A percentile compares a stretch with the other conserved stretches of the same genome.
Conservation (phyloP, 2,113 vertebrate genomes). For the Miniopterus natalensis region DNA sequence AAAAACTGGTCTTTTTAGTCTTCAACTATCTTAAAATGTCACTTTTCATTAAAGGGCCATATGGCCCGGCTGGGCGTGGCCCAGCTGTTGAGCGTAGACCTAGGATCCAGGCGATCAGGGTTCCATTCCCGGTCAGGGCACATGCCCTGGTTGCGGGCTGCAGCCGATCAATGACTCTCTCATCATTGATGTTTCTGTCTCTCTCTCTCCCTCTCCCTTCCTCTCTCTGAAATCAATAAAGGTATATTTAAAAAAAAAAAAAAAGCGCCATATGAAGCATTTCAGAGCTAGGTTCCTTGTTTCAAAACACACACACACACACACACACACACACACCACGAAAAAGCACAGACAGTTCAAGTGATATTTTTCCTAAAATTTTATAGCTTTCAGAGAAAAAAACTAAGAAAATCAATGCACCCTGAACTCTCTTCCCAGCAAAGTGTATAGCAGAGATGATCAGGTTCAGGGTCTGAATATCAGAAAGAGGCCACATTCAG, state of each 20-base stretch:
- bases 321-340: not conserved
- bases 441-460: not conserved
- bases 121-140: no score
- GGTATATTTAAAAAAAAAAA: no score
- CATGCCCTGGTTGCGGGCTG: no score
- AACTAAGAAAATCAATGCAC: not conserved
- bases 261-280: not conserved
- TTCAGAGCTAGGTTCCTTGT: not conserved
- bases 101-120: no score
- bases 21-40: not conserved
- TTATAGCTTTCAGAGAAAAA: not conserved
- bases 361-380: not conserved
- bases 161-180: no score
- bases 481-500: not conserved
- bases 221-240: no score
- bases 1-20: not conserved
- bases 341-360: not conserved
- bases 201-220: no score
- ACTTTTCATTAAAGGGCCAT: constrained; percentile 14
- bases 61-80: not conserved
- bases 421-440: not conserved
- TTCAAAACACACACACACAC: constrained; percentile 9
- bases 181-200: no score
- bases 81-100: no score
- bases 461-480: not conserved